Evolutionary conservation across 2,113 vertebrate species (phyloP).

Genomic region (Heterotis niloticus): DNA sequence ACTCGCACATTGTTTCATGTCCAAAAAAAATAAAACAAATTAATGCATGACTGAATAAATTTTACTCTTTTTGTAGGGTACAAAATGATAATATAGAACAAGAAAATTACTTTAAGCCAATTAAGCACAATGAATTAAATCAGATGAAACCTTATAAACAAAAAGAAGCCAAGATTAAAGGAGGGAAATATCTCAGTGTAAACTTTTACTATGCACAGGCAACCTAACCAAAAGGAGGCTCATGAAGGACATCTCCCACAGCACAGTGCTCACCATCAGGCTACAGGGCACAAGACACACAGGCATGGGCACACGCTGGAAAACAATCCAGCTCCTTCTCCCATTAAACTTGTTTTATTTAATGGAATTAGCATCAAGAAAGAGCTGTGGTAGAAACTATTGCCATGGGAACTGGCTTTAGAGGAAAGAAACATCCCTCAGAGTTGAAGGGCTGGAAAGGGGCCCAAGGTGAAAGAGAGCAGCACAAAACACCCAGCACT

Average conservation of each 20-base stretch:
- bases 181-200: neutral
- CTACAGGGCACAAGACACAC: neutral
- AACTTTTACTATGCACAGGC: neutral
- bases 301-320: neutral
- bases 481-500: neutral
- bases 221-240: neutral
- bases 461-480: neutral
- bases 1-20: too few relatives aligned
- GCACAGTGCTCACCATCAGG: neutral
- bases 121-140: neutral
- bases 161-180: neutral
- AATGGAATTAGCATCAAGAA: neutral
- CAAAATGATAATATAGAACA: too few relatives aligned
- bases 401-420: conserved; percentile 9
- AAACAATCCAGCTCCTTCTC: neutral
- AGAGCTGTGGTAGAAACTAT: neutral
- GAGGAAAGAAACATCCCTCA: neutral
- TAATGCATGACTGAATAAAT: too few relatives aligned
- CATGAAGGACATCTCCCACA: neutral
- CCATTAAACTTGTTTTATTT: neutral
- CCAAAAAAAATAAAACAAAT: too few relatives aligned
- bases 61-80: too few relatives aligned
- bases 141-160: neutral
- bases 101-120: too few relatives aligned
- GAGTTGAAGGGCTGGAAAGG: conserved; percentile 10